phyloP scores from a whole-genome alignment of 1,140 invertebrate genomes.

The Drosophila dunni region DNA sequence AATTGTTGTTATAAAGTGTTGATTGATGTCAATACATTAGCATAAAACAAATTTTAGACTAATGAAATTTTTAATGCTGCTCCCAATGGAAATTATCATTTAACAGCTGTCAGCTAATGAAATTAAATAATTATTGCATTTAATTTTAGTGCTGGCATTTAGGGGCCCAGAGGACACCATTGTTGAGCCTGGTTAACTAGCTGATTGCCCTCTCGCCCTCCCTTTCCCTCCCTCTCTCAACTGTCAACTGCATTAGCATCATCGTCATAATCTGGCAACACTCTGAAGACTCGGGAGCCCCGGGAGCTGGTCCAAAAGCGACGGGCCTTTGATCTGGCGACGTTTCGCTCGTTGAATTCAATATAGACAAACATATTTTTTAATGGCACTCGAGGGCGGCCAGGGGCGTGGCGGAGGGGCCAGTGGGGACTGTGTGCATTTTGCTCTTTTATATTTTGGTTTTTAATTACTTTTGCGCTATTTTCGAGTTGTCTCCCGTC shows the following conservation, averaged over 20 bases:
- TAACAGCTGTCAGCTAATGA: slow-evolving; percentile 72
- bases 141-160: slow-evolving; percentile 56
- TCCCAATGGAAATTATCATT: slow-evolving; percentile 23
- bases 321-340: slow-evolving; percentile 66
- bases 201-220: slow-evolving; percentile 13
- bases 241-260: slow-evolving; percentile 79
- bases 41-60: slow-evolving; percentile 62
- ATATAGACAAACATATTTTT: slow-evolving; percentile 64
- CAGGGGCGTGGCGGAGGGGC: background rate
- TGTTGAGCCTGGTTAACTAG: slow-evolving; percentile 15
- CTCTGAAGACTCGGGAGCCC: slow-evolving; percentile 38
- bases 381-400: slow-evolving; percentile 31
- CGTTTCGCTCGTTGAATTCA: slow-evolving; percentile 76
- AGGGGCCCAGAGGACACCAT: slow-evolving; percentile 9
- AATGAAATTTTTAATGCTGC: slow-evolving; percentile 65
- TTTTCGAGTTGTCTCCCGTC: slow-evolving; percentile 68
- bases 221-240: slow-evolving; percentile 8
- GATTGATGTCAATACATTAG: slow-evolving; percentile 38
- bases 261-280: slow-evolving; percentile 73
- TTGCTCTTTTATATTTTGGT: slow-evolving; percentile 67
- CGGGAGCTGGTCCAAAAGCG: slow-evolving; percentile 17
- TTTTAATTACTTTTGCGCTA: slow-evolving; percentile 82
- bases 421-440: slow-evolving; percentile 38
- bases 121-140: slow-evolving; percentile 76
- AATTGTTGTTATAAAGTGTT: slow-evolving; percentile 41